Percentiles rank a stretch among this genome's conserved stretches.
Conservation (phyloP, 2,888 invertebrate species). For the Drosophila kuntzei region DNA sequence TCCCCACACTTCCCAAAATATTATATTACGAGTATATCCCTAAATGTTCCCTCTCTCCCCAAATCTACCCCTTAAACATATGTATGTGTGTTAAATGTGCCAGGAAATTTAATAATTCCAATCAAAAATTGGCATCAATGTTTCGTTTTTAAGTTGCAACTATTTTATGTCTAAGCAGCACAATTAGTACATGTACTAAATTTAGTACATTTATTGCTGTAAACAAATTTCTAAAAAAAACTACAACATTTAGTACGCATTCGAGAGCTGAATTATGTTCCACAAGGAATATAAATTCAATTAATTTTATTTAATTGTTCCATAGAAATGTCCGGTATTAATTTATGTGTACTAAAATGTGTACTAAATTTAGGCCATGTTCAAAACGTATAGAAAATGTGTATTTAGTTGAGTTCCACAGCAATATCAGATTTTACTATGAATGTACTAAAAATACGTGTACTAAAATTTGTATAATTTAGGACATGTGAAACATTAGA, state of each 20-base stretch:
- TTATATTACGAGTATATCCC: background rate
- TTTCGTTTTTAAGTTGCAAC: slow-evolving; percentile 33
- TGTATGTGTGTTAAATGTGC: slow-evolving; percentile 38
- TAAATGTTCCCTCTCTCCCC: background rate
- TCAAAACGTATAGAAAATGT: too few species aligned
- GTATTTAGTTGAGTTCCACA: too few species aligned
- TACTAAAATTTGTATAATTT: too few species aligned
- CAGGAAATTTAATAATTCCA: slow-evolving; percentile 22
- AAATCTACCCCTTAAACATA: background rate
- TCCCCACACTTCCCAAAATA: background rate
- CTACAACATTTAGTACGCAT: slow-evolving; percentile 6
- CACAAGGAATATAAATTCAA: background rate
- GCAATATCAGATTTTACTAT: too few species aligned
- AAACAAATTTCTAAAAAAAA: background rate
- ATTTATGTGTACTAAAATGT: background rate
- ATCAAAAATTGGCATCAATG: slow-evolving; percentile 32
- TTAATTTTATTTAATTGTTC: too few species aligned
- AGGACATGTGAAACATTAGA: too few species aligned
- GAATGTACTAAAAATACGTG: too few species aligned
- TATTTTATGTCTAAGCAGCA: slow-evolving; percentile 14
- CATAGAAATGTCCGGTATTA: too few species aligned
- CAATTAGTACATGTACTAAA: slow-evolving; percentile 49
- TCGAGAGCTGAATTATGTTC: background rate
- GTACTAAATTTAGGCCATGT: slow-evolving; percentile 7
- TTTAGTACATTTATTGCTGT: slow-evolving; percentile 18